phyloP scores from a whole-genome alignment of 64 coral and sea anemone genomes.

The Trachythela sp. region DNA sequence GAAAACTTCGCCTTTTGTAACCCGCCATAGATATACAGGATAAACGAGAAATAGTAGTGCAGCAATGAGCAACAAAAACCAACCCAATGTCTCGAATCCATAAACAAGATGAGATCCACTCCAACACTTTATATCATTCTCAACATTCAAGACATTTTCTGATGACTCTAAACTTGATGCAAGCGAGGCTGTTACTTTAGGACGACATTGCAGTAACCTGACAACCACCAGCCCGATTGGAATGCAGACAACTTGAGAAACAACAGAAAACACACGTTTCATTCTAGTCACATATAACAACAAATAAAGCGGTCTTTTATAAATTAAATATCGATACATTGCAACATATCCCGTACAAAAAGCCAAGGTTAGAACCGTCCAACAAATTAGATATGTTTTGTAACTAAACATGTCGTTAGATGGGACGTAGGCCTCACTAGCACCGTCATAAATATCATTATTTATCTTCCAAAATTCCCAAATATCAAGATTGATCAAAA shows the following conservation, averaged over 20 bases:
- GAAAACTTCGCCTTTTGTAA: slow-evolving; percentile 73
- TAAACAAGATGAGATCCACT: slow-evolving; percentile 68
- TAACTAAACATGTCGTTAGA: slow-evolving; percentile 65
- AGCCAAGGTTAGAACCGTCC: slow-evolving; percentile 58
- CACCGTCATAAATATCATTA: slow-evolving; percentile 55
- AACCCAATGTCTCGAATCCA: slow-evolving; percentile 19
- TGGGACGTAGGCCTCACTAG: slow-evolving; percentile 53
- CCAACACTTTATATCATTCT: slow-evolving; percentile 79
- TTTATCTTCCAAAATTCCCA: slow-evolving; percentile 91
- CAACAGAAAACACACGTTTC: slow-evolving; percentile 75
- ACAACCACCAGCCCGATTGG: slow-evolving; percentile 70
- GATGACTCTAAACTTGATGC: neutral
- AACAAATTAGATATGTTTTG: slow-evolving; percentile 69
- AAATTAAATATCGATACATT: slow-evolving; percentile 60
- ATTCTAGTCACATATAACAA: slow-evolving; percentile 81
- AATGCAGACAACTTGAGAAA: slow-evolving; percentile 62
- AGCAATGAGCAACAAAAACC: slow-evolving; percentile 39
- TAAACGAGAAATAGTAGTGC: slow-evolving; percentile 69
- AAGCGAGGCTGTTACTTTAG: slow-evolving; percentile 24
- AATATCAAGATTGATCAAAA: slow-evolving; percentile 84
- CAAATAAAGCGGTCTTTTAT: slow-evolving; percentile 84
- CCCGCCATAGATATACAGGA: slow-evolving; percentile 82
- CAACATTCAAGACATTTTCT: slow-evolving; percentile 73
- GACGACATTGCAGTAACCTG: slow-evolving; percentile 74
- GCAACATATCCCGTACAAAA: slow-evolving; percentile 62